phyloP scores from a whole-genome alignment of 2,797 vertebrate genomes.

The Acipenser ruthenus region DNA sequence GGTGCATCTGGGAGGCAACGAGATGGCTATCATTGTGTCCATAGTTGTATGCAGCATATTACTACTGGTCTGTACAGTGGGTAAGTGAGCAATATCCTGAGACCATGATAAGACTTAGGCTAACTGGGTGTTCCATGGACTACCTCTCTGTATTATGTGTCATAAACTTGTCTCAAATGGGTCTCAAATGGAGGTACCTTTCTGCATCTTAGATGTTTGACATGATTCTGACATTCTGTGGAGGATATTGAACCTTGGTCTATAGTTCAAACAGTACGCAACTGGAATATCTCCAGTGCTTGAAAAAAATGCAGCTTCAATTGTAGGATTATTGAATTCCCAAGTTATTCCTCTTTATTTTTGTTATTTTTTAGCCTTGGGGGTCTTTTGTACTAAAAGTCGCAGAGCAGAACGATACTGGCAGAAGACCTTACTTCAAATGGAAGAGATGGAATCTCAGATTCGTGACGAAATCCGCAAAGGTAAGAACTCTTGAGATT shows the following conservation, averaged over 20 bases:
- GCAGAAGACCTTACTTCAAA: constrained; percentile 97
- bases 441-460: constrained; percentile 99
- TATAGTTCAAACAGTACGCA: no score
- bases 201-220: neutral
- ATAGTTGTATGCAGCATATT: constrained; percentile 90
- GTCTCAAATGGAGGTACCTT: no score
- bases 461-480: constrained; percentile 98
- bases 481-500: constrained; percentile 55
- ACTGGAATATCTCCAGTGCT: neutral
- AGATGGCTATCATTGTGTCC: constrained; percentile 81
- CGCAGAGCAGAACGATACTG: constrained; percentile 91
- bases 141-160: neutral
- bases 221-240: neutral
- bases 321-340: neutral
- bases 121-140: neutral
- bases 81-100: constrained; percentile 53
- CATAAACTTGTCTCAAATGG: neutral
- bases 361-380: constrained; percentile 65
- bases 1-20: constrained; percentile 84
- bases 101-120: neutral
- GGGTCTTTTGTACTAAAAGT: constrained; percentile 95
- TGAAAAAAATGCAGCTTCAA: neutral
- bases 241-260: neutral
- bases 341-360: constrained; percentile 19
- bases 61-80: constrained; percentile 84